A percentile compares a stretch with the other conserved stretches of the same genome.
These are phyloP conservation scores for Diaperis boleti DNA, from an alignment of 2,888 invertebrate genomes.

Conservation along the genomic window DNA sequence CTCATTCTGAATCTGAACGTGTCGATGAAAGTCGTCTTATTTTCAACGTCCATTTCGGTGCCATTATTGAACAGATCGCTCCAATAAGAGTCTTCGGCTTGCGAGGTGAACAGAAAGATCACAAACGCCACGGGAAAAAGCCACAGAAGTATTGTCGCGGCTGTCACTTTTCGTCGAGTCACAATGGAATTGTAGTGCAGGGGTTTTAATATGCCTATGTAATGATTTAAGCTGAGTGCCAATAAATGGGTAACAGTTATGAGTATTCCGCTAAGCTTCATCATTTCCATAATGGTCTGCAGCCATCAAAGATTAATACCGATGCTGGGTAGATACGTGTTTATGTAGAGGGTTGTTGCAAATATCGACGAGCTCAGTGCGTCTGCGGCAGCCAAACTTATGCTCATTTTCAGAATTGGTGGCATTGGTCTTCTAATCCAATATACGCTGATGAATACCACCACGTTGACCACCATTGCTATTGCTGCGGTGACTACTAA, in stretches of 20 bases:
- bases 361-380: conserved; percentile 68
- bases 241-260: conserved; percentile 74
- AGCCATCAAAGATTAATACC: conserved; percentile 38
- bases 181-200: conserved; percentile 74
- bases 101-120: conserved; percentile 68
- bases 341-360: conserved; percentile 69
- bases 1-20: conserved; percentile 67
- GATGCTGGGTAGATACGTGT: conserved; percentile 54
- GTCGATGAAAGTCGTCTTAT: conserved; percentile 62
- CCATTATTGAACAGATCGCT: conserved; percentile 48
- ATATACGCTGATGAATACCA: conserved; percentile 68
- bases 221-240: conserved; percentile 75
- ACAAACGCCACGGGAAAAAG: conserved; percentile 68
- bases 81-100: conserved; percentile 67
- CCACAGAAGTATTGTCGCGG: conserved; percentile 71
- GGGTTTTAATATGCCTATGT: conserved; percentile 73
- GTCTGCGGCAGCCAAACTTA: conserved; percentile 73
- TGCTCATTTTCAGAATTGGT: conserved; percentile 71
- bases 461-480: conserved; percentile 69
- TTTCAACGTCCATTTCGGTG: conserved; percentile 37
- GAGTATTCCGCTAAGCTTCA: conserved; percentile 71
- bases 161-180: conserved; percentile 68
- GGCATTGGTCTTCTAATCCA: conserved; percentile 72
- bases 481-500: conserved; percentile 68
- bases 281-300: conserved; percentile 62